These are phyloP conservation scores for Diglossa cyanea DNA, from an alignment of 2,797 vertebrate species.

Conservation along the genomic window DNA sequence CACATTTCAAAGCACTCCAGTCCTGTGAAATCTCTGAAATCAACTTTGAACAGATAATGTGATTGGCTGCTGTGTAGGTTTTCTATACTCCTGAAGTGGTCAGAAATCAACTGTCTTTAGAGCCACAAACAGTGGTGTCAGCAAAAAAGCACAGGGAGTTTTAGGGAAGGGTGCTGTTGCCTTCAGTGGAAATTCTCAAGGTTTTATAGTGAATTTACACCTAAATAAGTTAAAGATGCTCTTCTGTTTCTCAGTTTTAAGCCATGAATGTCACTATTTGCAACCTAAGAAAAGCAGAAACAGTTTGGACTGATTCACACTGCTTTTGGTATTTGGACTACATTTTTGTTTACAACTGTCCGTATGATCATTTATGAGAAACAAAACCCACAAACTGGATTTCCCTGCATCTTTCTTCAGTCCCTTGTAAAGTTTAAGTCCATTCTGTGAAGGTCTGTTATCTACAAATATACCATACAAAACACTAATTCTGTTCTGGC, in stretches of 20 bases:
- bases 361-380: not conserved
- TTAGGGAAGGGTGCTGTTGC: not conserved
- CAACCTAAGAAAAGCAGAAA: not conserved
- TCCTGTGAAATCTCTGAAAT: not conserved
- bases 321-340: not conserved
- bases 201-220: not conserved
- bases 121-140: not conserved
- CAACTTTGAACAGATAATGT: not conserved
- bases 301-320: not conserved
- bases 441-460: not conserved
- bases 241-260: not conserved
- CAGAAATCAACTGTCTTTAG: not conserved
- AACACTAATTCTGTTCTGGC: not conserved
- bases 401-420: not conserved
- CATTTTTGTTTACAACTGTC: not conserved
- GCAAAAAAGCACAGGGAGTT: not conserved
- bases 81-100: not conserved
- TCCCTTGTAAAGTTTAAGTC: not conserved
- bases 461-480: not conserved
- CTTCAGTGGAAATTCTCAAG: not conserved
- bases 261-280: not conserved
- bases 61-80: not conserved
- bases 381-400: not conserved
- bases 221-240: not conserved
- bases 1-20: not conserved